Conservation (phyloP, 2,113 vertebrate genomes). For the Entelurus aequoreus region DNA sequence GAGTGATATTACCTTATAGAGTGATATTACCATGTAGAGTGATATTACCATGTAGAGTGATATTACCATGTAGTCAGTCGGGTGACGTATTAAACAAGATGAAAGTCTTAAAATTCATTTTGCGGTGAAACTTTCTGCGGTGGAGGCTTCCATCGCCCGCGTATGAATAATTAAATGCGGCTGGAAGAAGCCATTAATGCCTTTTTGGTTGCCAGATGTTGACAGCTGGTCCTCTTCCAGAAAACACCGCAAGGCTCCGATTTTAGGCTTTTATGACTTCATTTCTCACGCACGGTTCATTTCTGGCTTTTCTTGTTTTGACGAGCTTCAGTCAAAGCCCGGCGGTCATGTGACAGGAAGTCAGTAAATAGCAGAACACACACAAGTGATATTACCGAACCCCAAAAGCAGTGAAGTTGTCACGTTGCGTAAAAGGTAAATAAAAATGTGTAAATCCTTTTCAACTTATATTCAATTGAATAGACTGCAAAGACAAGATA, state of each 20-base stretch:
- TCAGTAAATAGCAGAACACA: no score
- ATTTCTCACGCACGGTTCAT: not conserved
- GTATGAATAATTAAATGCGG: not conserved
- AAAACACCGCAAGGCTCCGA: not conserved
- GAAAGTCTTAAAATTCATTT: not conserved
- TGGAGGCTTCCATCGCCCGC: not conserved
- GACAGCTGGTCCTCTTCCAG: not conserved
- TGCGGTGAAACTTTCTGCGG: not conserved
- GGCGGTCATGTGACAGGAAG: no score
- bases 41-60: not conserved
- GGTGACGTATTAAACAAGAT: not conserved
- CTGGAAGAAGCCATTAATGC: not conserved
- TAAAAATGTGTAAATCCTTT: no score
- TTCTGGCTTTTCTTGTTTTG: no score
- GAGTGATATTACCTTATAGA: not conserved
- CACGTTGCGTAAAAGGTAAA: no score
- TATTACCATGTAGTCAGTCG: not conserved
- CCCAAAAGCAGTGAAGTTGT: no score
- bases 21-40: not conserved
- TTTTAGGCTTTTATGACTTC: not conserved
- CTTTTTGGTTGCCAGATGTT: not conserved
- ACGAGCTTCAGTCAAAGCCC: no score
- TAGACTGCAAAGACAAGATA: no score
- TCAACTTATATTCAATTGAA: no score
- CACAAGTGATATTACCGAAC: no score